Percentiles rank a stretch among this genome's conserved stretches.
phyloP scores from a whole-genome alignment of 2,797 vertebrate species.

The Cossypha niveicapilla region DNA sequence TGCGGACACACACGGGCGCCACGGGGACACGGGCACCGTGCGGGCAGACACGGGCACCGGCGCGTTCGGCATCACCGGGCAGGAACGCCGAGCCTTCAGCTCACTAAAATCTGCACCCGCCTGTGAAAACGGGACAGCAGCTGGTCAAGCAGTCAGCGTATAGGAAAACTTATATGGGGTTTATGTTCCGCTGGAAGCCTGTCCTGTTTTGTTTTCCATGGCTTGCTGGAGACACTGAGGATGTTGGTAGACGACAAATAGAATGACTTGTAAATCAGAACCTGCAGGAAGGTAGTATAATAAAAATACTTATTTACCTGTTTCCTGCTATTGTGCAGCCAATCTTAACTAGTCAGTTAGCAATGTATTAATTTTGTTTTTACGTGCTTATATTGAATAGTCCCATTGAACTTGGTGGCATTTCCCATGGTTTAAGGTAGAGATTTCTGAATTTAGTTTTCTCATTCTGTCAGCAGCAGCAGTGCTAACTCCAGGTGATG shows the following conservation, averaged over 20 bases:
- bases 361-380: neutral
- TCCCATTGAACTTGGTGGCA: neutral
- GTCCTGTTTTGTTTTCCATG: neutral
- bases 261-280: neutral
- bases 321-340: slow-evolving; percentile 31
- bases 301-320: neutral
- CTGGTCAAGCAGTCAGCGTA: too few species aligned
- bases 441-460: neutral
- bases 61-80: fast-evolving
- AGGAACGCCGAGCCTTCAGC: too few species aligned
- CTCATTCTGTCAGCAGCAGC: neutral
- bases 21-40: too few species aligned
- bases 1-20: too few species aligned
- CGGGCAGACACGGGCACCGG: fast-evolving
- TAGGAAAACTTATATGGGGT: too few species aligned
- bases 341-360: neutral
- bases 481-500: neutral
- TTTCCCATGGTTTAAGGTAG: neutral
- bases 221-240: neutral
- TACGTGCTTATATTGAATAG: neutral
- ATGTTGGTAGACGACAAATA: neutral
- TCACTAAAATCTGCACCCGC: too few species aligned
- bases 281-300: slow-evolving; percentile 5
- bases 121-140: neutral
- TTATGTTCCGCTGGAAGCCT: neutral